phyloP scores from a whole-genome alignment of 2,797 vertebrate genomes.

The Cynopterus sphinx region DNA sequence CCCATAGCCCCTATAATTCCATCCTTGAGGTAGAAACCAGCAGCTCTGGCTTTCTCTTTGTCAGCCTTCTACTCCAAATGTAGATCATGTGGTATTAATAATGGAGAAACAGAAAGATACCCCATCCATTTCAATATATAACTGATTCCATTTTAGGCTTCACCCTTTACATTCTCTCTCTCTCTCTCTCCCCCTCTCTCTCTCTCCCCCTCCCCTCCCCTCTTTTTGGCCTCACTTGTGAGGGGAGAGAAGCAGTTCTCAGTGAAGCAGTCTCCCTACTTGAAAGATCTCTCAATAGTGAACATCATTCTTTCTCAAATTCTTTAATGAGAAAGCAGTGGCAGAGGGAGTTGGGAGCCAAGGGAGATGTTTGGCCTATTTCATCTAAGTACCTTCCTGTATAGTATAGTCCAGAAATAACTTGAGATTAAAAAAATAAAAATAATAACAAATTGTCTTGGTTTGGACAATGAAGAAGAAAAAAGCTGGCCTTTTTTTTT shows the following conservation, averaged over 20 bases:
- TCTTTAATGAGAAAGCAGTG: slow-evolving; percentile 6
- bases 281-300: neutral
- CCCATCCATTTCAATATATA: slow-evolving; percentile 37
- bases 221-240: neutral
- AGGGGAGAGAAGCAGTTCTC: neutral
- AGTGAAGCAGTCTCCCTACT: neutral
- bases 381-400: neutral
- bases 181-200: no score
- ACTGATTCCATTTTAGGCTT: slow-evolving; percentile 39
- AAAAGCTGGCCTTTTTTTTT: slow-evolving; percentile 29
- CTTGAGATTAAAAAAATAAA: neutral
- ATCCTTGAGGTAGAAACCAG: slow-evolving; percentile 42
- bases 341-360: neutral
- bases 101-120: slow-evolving; percentile 65
- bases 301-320: neutral
- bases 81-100: slow-evolving; percentile 59
- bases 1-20: slow-evolving; percentile 9
- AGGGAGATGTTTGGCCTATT: neutral
- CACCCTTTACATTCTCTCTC: slow-evolving; percentile 62
- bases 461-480: slow-evolving; percentile 20
- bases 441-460: slow-evolving; percentile 3
- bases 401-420: slow-evolving; percentile 3
- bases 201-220: no score
- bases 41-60: slow-evolving; percentile 62
- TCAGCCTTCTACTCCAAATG: slow-evolving; percentile 63